Conservation (phyloP, 1,140 invertebrate species). For the Andrena cerasifolii region DNA sequence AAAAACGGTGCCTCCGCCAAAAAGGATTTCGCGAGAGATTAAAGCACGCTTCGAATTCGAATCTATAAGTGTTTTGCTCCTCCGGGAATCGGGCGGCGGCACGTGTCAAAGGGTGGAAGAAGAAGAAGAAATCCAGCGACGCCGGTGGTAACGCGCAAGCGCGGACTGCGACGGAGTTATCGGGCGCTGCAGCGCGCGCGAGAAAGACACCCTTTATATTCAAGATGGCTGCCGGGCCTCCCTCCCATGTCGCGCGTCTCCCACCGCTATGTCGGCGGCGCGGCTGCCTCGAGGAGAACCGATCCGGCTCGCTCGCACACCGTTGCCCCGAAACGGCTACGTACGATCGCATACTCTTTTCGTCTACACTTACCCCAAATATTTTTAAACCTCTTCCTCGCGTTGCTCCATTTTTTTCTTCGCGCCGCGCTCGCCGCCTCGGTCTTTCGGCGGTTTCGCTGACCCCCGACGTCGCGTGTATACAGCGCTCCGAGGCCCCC, state of each 20-base stretch:
- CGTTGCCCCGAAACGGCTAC: slow-evolving; percentile 46
- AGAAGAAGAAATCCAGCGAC: slow-evolving; percentile 51
- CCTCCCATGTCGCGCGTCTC: slow-evolving; percentile 49
- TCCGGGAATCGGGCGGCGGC: slow-evolving; percentile 69
- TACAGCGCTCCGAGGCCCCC: slow-evolving; percentile 30
- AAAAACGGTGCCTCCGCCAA: background rate
- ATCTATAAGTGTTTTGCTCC: slow-evolving; percentile 68
- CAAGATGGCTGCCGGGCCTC: slow-evolving; percentile 72
- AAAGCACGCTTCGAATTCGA: slow-evolving; percentile 58
- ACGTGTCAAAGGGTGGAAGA: slow-evolving; percentile 77
- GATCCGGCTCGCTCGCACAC: slow-evolving; percentile 48
- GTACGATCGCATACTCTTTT: slow-evolving; percentile 49
- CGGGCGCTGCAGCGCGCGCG: background rate
- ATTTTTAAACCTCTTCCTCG: slow-evolving; percentile 57
- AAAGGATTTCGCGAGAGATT: slow-evolving; percentile 40
- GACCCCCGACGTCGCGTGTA: slow-evolving; percentile 8
- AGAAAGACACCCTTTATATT: slow-evolving; percentile 39
- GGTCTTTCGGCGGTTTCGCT: slow-evolving; percentile 32
- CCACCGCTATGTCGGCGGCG: slow-evolving; percentile 33
- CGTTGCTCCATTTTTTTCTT: slow-evolving; percentile 13
- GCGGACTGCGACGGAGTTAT: slow-evolving; percentile 45
- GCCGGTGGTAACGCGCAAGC: slow-evolving; percentile 54
- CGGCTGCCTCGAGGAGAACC: slow-evolving; percentile 52
- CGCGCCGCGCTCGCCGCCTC: background rate
- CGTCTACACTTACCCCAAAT: slow-evolving; percentile 62